phyloP scores from a whole-genome alignment of 2,113 vertebrate genomes.

The Clarias batrachus region DNA sequence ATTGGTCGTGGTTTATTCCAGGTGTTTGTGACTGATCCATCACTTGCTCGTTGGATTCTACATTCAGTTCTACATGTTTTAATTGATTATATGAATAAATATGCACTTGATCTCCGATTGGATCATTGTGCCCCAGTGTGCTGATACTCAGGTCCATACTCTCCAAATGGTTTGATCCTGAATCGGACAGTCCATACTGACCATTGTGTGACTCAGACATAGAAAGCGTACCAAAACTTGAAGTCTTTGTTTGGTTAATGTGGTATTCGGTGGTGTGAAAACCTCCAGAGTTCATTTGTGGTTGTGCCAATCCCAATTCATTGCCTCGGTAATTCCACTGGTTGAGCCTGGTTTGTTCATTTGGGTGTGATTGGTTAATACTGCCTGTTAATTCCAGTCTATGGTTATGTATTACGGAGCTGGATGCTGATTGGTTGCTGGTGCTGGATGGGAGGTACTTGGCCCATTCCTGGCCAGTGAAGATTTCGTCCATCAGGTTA shows the following conservation, averaged over 20 bases:
- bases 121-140: background rate
- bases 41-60: background rate
- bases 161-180: constrained; percentile 12
- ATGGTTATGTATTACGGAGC: constrained; percentile 18
- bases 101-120: constrained; percentile 7
- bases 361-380: constrained; percentile 29
- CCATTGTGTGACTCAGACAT: background rate
- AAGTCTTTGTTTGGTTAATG: background rate
- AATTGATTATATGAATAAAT: background rate
- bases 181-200: background rate
- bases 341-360: background rate
- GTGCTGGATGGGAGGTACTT: constrained; percentile 58
- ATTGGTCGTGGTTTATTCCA: background rate
- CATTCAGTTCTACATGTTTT: background rate
- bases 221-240: background rate
- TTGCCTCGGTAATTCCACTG: constrained; percentile 38
- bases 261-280: background rate
- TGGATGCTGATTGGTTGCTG: constrained; percentile 40
- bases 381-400: background rate
- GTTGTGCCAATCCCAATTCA: constrained; percentile 26
- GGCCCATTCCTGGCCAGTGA: constrained; percentile 69
- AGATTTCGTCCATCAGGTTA: constrained; percentile 73
- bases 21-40: background rate
- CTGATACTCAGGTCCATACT: background rate
- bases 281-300: constrained; percentile 35